Conservation (phyloP, 2,113 vertebrate species). For the Serilophus lunatus region DNA sequence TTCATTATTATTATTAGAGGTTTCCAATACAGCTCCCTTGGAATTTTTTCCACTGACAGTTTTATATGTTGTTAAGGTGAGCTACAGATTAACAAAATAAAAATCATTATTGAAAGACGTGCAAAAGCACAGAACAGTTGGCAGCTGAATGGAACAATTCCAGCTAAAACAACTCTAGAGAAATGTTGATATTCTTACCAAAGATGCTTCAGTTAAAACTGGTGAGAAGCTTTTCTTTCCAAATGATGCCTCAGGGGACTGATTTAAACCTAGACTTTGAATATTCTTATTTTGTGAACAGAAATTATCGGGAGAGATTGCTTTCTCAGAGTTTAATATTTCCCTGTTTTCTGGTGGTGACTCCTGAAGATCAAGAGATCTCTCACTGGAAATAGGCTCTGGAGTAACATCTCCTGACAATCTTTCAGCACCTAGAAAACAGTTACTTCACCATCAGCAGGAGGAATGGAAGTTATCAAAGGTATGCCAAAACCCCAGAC, state of each 20-base stretch:
- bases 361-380: conserved; percentile 28
- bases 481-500: background rate
- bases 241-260: background rate
- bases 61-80: background rate
- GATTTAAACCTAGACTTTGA: background rate
- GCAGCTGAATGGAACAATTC: background rate
- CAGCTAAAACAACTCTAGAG: background rate
- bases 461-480: background rate
- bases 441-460: background rate
- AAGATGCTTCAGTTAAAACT: conserved; percentile 18
- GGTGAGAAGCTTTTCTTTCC: conserved; percentile 53
- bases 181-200: conserved; percentile 57
- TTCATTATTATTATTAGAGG: background rate
- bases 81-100: conserved; percentile 7
- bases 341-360: conserved; percentile 6
- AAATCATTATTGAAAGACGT: background rate
- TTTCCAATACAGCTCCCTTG: background rate
- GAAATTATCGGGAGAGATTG: background rate
- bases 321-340: background rate
- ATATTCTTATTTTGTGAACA: background rate
- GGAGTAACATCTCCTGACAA: conserved; percentile 24
- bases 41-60: background rate
- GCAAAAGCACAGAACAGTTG: background rate
- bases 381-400: conserved; percentile 2
- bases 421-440: conserved; percentile 63